A percentile compares a stretch with the other conserved stretches of the same genome.
Evolutionary conservation across 2,113 vertebrate species (phyloP).

Genomic region (Bos taurus): DNA sequence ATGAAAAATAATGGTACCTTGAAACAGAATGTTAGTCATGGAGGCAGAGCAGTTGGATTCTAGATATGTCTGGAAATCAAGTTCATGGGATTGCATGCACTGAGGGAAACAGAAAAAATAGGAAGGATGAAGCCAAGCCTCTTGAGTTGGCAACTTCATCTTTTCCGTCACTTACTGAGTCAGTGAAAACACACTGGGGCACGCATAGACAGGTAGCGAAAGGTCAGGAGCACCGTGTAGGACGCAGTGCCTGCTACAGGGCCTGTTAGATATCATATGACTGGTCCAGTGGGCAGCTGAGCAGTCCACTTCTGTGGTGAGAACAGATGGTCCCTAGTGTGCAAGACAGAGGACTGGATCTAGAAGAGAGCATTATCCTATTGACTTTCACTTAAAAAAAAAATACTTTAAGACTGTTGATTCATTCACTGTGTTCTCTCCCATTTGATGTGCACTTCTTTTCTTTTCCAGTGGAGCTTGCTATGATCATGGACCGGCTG

Average conservation of each 20-base stretch:
- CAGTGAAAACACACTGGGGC: not conserved
- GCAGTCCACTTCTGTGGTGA: not conserved
- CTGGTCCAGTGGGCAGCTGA: not conserved
- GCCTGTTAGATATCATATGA: not conserved
- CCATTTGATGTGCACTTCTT: not conserved
- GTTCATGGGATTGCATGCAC: not conserved
- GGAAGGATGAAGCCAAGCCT: not conserved
- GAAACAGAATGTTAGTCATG: not conserved
- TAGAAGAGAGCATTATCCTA: not conserved
- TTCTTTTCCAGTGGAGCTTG: constrained; percentile 89
- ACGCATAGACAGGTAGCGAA: not conserved
- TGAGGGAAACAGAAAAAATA: not conserved
- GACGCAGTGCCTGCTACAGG: not conserved
- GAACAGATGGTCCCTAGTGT: not conserved
- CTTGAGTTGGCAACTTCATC: not conserved
- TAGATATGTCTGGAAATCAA: not conserved
- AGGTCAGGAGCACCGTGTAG: not conserved
- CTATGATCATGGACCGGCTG: constrained; percentile 99
- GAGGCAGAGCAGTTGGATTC: not conserved
- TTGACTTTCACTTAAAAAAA: not conserved
- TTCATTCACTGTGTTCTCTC: not conserved
- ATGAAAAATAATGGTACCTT: not conserved
- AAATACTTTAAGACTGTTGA: not conserved
- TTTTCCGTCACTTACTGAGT: not conserved
- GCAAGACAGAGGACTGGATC: too few species aligned